phyloP scores from a whole-genome alignment of 2,113 vertebrate species.

The Noctilio leporinus region DNA sequence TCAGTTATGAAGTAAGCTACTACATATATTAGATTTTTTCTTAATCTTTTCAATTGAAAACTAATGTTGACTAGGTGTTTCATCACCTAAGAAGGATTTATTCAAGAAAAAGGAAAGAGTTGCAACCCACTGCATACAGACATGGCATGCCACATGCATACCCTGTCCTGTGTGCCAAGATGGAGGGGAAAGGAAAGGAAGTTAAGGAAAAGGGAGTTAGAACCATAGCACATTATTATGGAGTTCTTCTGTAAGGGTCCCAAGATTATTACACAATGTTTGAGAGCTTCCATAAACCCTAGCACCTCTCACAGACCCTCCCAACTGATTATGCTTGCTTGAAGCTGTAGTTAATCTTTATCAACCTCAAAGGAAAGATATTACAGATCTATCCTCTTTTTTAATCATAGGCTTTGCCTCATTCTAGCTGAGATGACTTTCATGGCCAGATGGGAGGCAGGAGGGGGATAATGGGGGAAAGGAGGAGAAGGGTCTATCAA shows the following conservation, averaged over 20 bases:
- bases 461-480: no score
- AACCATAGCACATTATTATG: not conserved
- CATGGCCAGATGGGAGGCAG: no score
- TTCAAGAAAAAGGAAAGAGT: not conserved
- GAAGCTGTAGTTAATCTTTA: not conserved
- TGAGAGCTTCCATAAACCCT: not conserved
- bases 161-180: not conserved
- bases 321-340: not conserved
- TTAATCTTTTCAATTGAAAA: not conserved
- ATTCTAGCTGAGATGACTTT: not conserved
- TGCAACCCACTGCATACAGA: not conserved
- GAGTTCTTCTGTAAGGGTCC: not conserved
- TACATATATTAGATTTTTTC: not conserved
- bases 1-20: not conserved
- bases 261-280: not conserved
- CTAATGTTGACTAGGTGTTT: not conserved
- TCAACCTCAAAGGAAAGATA: not conserved
- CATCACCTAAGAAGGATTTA: not conserved
- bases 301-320: not conserved
- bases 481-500: no score
- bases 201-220: not conserved
- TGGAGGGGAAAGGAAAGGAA: not conserved
- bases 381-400: not conserved
- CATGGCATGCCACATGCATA: not conserved
- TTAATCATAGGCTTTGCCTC: not conserved